Conservation (phyloP, 2,113 vertebrate species). For the Zootoca vivipara region DNA sequence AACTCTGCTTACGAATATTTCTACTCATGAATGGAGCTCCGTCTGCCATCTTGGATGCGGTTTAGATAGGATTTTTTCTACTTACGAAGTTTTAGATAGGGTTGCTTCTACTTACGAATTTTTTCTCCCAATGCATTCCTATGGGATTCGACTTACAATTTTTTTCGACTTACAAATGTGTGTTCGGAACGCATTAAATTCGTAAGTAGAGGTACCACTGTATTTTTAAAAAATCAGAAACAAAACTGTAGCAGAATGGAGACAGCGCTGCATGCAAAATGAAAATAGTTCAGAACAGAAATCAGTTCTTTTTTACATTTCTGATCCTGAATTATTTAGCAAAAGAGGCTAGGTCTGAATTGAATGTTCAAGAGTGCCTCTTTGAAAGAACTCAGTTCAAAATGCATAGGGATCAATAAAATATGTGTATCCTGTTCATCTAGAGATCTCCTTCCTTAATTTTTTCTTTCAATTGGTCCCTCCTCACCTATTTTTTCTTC, state of each 20-base stretch:
- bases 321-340: neutral
- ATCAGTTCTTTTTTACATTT: neutral
- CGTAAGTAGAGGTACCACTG: no score
- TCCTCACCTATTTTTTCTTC: neutral
- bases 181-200: no score
- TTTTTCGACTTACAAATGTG: no score
- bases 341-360: neutral
- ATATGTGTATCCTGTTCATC: neutral
- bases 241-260: neutral
- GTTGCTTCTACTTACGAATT: no score
- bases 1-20: no score
- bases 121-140: no score
- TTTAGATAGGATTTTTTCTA: no score
- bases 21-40: no score
- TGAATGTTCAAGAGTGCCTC: neutral
- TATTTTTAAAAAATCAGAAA: neutral
- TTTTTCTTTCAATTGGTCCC: neutral
- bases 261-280: neutral
- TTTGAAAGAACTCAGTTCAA: neutral
- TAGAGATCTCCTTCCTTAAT: neutral
- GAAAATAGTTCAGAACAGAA: no score
- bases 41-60: no score
- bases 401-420: neutral
- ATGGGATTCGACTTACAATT: no score
- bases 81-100: no score